Percentiles rank a stretch among this genome's conserved stretches.
These are phyloP conservation scores for Salvelinus fontinalis DNA, from an alignment of 2,113 vertebrate species.

Conservation along the genomic window DNA sequence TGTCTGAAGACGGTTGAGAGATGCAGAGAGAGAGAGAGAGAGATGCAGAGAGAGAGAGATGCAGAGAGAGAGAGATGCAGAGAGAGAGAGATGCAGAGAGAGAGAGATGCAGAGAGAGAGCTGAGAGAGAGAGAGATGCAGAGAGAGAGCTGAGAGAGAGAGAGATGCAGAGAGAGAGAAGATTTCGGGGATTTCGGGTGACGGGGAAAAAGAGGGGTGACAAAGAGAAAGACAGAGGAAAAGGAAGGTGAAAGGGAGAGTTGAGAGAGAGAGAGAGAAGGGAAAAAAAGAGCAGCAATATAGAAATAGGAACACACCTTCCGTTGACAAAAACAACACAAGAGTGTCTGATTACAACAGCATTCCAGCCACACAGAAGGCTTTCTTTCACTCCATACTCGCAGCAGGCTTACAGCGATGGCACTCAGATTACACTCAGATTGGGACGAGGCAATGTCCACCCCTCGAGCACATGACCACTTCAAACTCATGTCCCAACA, in stretches of 20 bases:
- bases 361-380: not conserved
- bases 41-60: too few species aligned
- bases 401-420: not conserved
- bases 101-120: not conserved
- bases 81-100: too few species aligned
- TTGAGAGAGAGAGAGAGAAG: too few species aligned
- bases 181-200: not conserved
- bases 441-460: not conserved
- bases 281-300: too few species aligned
- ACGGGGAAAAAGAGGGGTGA: not conserved
- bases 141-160: too few species aligned
- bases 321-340: constrained; percentile 4
- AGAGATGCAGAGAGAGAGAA: not conserved
- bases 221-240: constrained; percentile 1
- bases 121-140: too few species aligned
- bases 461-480: not conserved
- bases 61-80: too few species aligned
- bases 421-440: not conserved
- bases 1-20: not conserved
- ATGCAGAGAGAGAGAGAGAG: not conserved
- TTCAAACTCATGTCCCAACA: not conserved
- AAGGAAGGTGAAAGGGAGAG: not conserved
- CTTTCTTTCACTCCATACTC: too few species aligned
- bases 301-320: constrained; percentile 4
- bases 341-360: constrained; percentile 8